phyloP scores from a whole-genome alignment of 2,888 invertebrate genomes.

The Melolontha melolontha region DNA sequence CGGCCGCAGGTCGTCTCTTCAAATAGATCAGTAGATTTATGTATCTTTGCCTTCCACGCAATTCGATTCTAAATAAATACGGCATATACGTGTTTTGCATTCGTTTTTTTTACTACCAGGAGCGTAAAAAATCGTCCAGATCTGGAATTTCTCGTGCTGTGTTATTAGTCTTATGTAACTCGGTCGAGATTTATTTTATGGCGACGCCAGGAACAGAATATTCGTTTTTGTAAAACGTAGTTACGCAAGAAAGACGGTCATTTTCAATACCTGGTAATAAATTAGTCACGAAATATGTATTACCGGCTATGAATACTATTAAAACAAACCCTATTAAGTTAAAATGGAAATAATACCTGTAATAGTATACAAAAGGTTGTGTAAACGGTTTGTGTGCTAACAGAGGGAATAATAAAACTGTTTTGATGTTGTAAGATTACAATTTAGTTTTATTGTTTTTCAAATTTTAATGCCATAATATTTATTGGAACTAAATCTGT shows the following conservation, averaged over 20 bases:
- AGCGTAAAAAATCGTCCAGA: constrained; percentile 18
- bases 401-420: too few species aligned
- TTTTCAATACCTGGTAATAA: constrained; percentile 15
- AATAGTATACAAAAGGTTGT: too few species aligned
- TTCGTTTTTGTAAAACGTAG: constrained; percentile 18
- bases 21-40: constrained; percentile 37
- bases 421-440: too few species aligned
- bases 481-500: too few species aligned
- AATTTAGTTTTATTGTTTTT: too few species aligned
- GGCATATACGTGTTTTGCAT: constrained; percentile 32
- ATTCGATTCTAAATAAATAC: constrained; percentile 30
- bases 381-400: too few species aligned
- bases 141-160: constrained; percentile 28
- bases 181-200: constrained; percentile 23
- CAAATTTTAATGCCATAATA: too few species aligned
- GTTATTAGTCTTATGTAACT: constrained; percentile 26
- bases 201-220: constrained; percentile 2
- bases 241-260: constrained; percentile 20
- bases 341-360: too few species aligned
- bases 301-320: too few species aligned
- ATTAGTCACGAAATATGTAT: constrained; percentile 7
- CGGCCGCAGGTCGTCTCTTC: constrained; percentile 29
- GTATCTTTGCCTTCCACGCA: constrained; percentile 28
- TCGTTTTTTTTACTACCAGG: constrained; percentile 16
- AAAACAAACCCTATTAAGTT: too few species aligned